A percentile compares a stretch with the other conserved stretches of the same genome.
phyloP scores from a whole-genome alignment of 2,797 vertebrate species.

The Enteromius argenteus region DNA sequence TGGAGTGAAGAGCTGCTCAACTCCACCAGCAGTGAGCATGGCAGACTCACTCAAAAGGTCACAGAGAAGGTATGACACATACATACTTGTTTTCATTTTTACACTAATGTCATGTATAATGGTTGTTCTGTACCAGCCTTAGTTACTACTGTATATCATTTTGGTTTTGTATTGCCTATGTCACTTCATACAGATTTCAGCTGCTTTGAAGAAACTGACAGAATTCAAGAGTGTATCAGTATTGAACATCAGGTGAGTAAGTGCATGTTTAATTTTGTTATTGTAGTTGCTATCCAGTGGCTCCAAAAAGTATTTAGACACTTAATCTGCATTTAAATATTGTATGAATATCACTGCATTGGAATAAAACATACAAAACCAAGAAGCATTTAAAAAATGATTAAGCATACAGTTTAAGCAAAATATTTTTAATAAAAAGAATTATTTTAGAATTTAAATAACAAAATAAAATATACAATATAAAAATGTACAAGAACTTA shows the following conservation, averaged over 20 bases:
- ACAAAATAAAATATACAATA: background rate
- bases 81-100: background rate
- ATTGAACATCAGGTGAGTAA: slow-evolving; percentile 87
- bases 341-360: background rate
- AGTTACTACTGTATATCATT: background rate
- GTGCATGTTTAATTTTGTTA: background rate
- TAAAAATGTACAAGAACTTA: background rate
- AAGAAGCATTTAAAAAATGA: background rate
- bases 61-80: slow-evolving; percentile 80
- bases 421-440: background rate
- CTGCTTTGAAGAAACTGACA: slow-evolving; percentile 83
- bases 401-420: background rate
- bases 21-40: slow-evolving; percentile 73
- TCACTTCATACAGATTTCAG: slow-evolving; percentile 82
- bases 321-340: background rate
- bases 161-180: background rate
- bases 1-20: slow-evolving; percentile 82
- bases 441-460: background rate
- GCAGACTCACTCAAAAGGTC: slow-evolving; percentile 81
- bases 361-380: background rate
- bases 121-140: background rate
- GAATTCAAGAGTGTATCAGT: slow-evolving; percentile 88
- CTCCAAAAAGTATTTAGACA: background rate
- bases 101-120: background rate
- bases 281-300: background rate